A percentile compares a stretch with the other conserved stretches of the same genome.
phyloP scores from a whole-genome alignment of 2,113 vertebrate species.

The Dissostichus mawsoni region DNA sequence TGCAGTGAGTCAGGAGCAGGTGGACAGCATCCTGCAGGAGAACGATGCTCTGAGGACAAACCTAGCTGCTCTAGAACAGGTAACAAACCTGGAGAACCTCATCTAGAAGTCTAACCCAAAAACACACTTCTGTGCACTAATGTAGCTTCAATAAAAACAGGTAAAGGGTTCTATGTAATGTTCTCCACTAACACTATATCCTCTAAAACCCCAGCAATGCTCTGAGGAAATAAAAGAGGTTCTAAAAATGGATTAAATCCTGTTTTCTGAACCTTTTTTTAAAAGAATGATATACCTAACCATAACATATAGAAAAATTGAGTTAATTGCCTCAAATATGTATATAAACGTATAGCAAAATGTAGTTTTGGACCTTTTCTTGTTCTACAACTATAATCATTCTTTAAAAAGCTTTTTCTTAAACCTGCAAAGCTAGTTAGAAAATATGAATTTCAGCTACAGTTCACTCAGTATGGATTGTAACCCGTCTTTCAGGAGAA shows the following conservation, averaged over 20 bases:
- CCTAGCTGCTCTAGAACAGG: slow-evolving; percentile 94
- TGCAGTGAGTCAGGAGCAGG: slow-evolving; percentile 91
- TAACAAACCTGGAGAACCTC: slow-evolving; percentile 68
- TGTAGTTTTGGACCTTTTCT: too few relatives aligned
- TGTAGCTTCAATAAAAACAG: slow-evolving; percentile 86
- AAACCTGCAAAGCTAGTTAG: not conserved
- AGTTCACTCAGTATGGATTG: not conserved
- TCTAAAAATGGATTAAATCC: too few relatives aligned
- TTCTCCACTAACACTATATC: not conserved
- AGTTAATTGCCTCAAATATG: too few relatives aligned
- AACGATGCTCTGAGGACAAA: slow-evolving; percentile 93
- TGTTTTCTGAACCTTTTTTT: too few relatives aligned
- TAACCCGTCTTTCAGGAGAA: slow-evolving; percentile 46
- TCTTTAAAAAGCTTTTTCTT: not conserved
- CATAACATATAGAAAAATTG: too few relatives aligned
- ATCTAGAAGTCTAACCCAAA: not conserved
- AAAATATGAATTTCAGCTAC: not conserved
- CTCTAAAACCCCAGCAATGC: slow-evolving; percentile 1
- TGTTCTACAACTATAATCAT: too few relatives aligned
- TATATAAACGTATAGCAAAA: too few relatives aligned
- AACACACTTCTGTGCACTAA: slow-evolving; percentile 71
- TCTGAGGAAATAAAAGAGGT: too few relatives aligned
- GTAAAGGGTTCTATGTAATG: slow-evolving; percentile 50
- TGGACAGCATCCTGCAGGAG: slow-evolving; percentile 91
- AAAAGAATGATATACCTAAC: too few relatives aligned